Base-by-base conservation (phyloP, 2,797 vertebrate species). In the Xiphorhynchus erythropygius region DNA sequence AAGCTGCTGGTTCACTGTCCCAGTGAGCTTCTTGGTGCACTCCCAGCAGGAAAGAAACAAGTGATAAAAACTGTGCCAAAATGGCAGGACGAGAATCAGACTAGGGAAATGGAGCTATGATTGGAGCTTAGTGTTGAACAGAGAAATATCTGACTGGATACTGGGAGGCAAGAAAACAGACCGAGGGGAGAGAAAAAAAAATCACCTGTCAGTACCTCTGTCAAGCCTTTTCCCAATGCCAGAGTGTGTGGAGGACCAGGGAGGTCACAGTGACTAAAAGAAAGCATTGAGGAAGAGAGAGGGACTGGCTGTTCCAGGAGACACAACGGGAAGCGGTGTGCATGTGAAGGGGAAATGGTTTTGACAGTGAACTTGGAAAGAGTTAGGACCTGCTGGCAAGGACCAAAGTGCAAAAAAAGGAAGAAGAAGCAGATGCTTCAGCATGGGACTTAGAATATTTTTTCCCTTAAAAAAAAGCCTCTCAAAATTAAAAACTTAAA, bases 301-400 rank as follows among this genome's bases (percentile, higher is more conserved):
- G 35, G 19, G 8, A 27, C 22, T 65, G 63, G 5, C 18, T 64
- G 11, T 4, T 23, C 14, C 23, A 35, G 49, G 35, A 64, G 32
- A 42, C 22, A n/a, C 42, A 57, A 46, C 8, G 32, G 16, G 37
- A 44, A 11, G 30, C 25, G 5, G 32, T 8, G 18, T 17, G 69
- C 2, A 1, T 4, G 4, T 55, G 56, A 67, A 57, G 41, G 47
- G 9, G 23, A 56, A n/a, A 84, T 0, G 0, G 25, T 59, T 55
- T 63, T 44, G 46, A 22, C 18, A 64, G 49, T 64, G 27, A 79
- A 23, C 57, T 41, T 15, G 4, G 30, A 46, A 69, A 69, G 41
- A 84, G 17, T 2, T 75, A 53, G 23, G 27, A 76, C 12, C 33
- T 64, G 27, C 30, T 82, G 24, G 44, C 15, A 65, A 53, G 21